Conservation (phyloP, 2,113 vertebrate genomes). For the Probosciger aterrimus region DNA sequence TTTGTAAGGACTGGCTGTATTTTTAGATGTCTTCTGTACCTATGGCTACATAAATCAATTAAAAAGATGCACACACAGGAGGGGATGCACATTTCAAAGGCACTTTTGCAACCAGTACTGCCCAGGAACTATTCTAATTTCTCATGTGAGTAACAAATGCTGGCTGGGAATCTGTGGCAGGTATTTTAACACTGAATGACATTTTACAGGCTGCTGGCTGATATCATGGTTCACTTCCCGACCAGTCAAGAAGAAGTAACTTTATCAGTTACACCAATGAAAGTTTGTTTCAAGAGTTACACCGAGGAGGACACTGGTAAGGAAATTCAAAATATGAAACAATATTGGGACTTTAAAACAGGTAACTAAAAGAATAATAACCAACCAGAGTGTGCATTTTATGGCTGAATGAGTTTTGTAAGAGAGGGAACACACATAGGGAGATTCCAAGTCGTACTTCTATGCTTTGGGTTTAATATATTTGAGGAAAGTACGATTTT, state of each 20-base stretch:
- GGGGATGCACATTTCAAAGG: background rate
- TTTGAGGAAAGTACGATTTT: background rate
- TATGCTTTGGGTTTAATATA: background rate
- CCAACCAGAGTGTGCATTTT: background rate
- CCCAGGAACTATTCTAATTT: background rate
- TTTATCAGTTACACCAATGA: constrained; percentile 77
- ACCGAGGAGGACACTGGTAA: constrained; percentile 79
- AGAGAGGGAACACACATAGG: background rate
- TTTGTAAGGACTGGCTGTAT: background rate
- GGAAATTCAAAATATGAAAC: background rate
- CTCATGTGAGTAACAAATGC: background rate
- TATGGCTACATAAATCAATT: background rate
- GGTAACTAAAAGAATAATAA: background rate
- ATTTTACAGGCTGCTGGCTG: constrained; percentile 73
- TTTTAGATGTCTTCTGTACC: background rate
- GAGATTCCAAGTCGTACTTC: background rate
- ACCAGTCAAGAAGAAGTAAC: constrained; percentile 90
- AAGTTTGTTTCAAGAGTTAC: constrained; percentile 84
- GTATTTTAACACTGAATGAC: background rate
- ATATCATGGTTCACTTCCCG: constrained; percentile 85
- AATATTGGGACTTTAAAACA: background rate
- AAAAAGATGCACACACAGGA: background rate
- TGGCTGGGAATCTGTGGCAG: background rate
- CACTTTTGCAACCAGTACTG: background rate
- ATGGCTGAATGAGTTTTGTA: background rate